Evolutionary conservation across 2,888 invertebrate genomes (phyloP), one percentile per base, ranked within the genome.

Genomic region (Sceliomorpha sp.): DNA sequence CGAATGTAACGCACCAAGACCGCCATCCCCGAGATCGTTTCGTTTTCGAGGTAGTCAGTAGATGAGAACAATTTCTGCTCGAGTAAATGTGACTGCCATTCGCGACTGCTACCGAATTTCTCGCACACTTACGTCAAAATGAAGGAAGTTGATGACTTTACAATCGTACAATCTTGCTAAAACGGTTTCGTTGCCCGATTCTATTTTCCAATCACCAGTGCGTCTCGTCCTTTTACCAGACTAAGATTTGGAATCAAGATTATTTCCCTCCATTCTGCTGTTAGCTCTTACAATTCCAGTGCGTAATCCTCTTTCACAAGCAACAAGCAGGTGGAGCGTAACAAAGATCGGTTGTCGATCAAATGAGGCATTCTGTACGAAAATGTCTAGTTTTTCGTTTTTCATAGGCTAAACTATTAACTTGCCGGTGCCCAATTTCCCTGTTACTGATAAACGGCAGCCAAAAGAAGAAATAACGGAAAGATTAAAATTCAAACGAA

Each of bases 121-220:
- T 4, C 5, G 20, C 20, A 20, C 12, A 17, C 1, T 3, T 5
- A 32, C 32, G 42, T 59, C 40, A 60, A 60, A 50, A 60, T 20
- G 20, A 40, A 13, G 15, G 12, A 10, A 29, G 10, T 20, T 63
- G 39, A 47, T 55, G 47, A 29, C 13, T 34, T 48, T 17, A 34
- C 24, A 48, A 48, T 63, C 48, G 17, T 34, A 39, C 55, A 48
- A 63, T 63, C 42, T 40, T 17, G 27, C 34, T 45, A 42, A 31
- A 66, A 66, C 51, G 64, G 55, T 67, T 67, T 59, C 60, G 50
- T 60, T 47, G 55, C 32, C 32, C 50, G 48, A 58, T 48, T 42
- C 47, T 48, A 58, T 67, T 67, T 60, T 67, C 27, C 60, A 67
- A 55, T 60, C 44, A 44, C 50, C 15, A 29, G 48, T 60, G 32